Percentiles rank a stretch among this genome's conserved stretches.
These are phyloP conservation scores for Pelobates cultripes DNA, from an alignment of 2,797 vertebrate species.

Conservation along the genomic window DNA sequence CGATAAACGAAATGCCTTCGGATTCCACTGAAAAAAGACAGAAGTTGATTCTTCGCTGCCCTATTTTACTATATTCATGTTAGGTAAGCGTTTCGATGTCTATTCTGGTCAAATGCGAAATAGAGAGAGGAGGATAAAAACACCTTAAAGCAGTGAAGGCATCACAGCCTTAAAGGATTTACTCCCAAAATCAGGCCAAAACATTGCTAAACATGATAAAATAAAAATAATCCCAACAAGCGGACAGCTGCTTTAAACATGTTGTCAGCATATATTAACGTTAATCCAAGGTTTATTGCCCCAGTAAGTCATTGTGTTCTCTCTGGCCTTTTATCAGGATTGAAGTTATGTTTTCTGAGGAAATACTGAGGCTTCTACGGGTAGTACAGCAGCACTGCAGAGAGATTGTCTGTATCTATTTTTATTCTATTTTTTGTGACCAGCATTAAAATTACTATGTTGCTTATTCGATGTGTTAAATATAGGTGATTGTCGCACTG, in stretches of 20 bases:
- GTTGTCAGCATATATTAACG: background rate
- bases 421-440: background rate
- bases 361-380: background rate
- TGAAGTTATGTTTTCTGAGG: background rate
- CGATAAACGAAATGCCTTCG: too few species aligned
- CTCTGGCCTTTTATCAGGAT: background rate
- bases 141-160: background rate
- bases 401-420: too few species aligned
- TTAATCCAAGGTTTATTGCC: background rate
- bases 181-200: background rate
- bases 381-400: background rate
- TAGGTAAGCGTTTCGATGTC: too few species aligned
- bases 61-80: too few species aligned
- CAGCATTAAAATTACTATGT: background rate
- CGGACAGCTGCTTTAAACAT: background rate
- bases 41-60: too few species aligned
- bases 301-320: background rate
- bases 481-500: too few species aligned
- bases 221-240: background rate
- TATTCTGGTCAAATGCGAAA: too few species aligned
- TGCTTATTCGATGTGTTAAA: background rate
- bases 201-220: background rate
- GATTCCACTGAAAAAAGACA: too few species aligned
- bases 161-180: background rate
- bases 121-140: background rate